Evolutionary conservation across 2,888 invertebrate genomes (phyloP).

Genomic region (Xestia rhomboidea): DNA sequence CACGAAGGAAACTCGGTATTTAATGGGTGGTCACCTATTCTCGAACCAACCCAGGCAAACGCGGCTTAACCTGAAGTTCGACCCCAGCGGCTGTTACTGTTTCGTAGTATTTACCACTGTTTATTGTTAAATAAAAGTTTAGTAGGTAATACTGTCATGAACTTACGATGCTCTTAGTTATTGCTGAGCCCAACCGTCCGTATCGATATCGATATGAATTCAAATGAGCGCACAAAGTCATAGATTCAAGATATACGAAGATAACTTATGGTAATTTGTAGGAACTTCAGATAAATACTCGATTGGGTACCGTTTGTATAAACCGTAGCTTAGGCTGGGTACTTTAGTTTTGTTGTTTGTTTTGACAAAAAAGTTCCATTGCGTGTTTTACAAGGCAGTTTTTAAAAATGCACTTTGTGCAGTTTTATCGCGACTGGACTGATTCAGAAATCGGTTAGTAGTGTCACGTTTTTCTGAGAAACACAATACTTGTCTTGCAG

Average conservation of each 20-base stretch:
- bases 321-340: neutral
- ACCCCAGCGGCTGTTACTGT: no score
- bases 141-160: conserved; percentile 13
- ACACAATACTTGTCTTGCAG: neutral
- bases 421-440: no score
- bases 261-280: conserved; percentile 40
- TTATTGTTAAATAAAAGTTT: conserved; percentile 17
- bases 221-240: conserved; percentile 43
- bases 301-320: neutral
- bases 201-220: conserved; percentile 39
- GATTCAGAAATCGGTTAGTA: neutral
- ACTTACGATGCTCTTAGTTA: conserved; percentile 19
- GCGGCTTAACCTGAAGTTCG: no score
- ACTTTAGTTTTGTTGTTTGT: neutral
- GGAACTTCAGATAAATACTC: conserved; percentile 4
- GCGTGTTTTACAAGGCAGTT: neutral
- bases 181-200: conserved; percentile 3
- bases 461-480: neutral
- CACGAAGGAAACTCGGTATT: no score
- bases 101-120: conserved; percentile 16
- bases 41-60: no score
- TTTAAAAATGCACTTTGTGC: neutral
- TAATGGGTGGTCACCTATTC: no score
- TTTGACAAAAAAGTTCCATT: conserved; percentile 3
- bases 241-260: conserved; percentile 44